These are phyloP conservation scores for Leptinotarsa undecemlineata DNA, from an alignment of 1,140 invertebrate species.

Conservation along the genomic window DNA sequence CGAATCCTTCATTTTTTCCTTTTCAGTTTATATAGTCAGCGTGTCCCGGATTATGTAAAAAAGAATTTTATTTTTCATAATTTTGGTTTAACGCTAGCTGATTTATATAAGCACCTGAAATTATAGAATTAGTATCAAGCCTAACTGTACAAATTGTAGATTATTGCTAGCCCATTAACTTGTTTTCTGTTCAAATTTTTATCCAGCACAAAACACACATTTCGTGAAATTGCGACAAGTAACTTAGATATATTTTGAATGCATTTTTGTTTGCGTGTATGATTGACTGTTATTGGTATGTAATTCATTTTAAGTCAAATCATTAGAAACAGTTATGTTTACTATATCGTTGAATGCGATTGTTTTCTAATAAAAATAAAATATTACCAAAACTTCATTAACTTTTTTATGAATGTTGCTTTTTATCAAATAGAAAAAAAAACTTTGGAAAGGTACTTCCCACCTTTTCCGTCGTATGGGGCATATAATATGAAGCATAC, in stretches of 20 bases:
- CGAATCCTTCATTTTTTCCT: neutral
- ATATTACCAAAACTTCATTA: neutral
- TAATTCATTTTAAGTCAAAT: conserved; percentile 28
- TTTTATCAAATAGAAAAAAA: too few species aligned
- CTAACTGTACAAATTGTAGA: conserved; percentile 15
- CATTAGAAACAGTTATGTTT: conserved; percentile 28
- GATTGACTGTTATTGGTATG: conserved; percentile 30
- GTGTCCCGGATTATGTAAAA: conserved; percentile 15
- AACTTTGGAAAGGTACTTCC: too few species aligned
- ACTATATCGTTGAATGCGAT: conserved; percentile 24
- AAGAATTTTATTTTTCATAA: neutral
- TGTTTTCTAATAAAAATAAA: conserved; percentile 32
- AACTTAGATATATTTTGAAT: conserved; percentile 7
- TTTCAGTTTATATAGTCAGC: conserved; percentile 24
- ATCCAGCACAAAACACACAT: conserved; percentile 27
- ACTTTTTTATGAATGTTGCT: neutral
- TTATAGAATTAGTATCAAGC: neutral
- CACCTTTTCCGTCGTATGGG: too few species aligned
- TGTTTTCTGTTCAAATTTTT: conserved; percentile 19
- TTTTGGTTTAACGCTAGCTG: too few species aligned
- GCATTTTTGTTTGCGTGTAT: conserved; percentile 26
- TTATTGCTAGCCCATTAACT: conserved; percentile 14
- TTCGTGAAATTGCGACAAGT: conserved; percentile 18
- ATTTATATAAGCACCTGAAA: neutral
- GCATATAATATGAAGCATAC: too few species aligned